These are phyloP conservation scores for Micrasema longulum DNA, from an alignment of 1,140 invertebrate species.

Conservation along the genomic window DNA sequence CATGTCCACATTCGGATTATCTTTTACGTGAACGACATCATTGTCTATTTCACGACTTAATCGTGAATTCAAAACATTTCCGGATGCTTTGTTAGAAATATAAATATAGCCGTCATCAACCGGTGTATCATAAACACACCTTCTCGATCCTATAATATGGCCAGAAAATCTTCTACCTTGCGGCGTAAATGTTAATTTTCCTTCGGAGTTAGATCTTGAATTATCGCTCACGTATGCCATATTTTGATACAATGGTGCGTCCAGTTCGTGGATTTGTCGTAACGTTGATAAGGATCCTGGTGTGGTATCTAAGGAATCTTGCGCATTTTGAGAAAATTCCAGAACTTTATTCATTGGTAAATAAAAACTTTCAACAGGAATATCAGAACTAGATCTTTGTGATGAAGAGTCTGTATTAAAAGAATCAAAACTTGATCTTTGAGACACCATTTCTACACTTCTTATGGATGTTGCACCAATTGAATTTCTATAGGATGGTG, in stretches of 20 bases:
- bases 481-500: not conserved
- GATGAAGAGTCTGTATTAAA: not conserved
- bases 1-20: not conserved
- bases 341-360: conserved; percentile 45
- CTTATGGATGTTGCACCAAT: not conserved
- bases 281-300: conserved; percentile 33
- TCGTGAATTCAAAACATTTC: conserved; percentile 56
- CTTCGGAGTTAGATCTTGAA: not conserved
- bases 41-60: conserved; percentile 59
- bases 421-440: conserved; percentile 30
- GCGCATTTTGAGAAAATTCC: conserved; percentile 24
- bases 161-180: conserved; percentile 57
- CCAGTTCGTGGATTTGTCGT: conserved; percentile 24
- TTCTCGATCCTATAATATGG: conserved; percentile 64
- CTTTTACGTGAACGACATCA: conserved; percentile 60
- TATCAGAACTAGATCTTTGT: conserved; percentile 15
- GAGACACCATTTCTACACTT: conserved; percentile 1
- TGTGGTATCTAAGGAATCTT: not conserved
- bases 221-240: conserved; percentile 22
- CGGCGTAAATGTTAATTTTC: conserved; percentile 2
- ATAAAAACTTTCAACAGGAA: conserved; percentile 27
- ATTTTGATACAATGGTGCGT: conserved; percentile 45
- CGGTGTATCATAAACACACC: conserved; percentile 64
- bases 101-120: conserved; percentile 63
- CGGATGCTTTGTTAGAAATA: conserved; percentile 64